phyloP scores from a whole-genome alignment of 2,797 vertebrate genomes.

The Anas bernieri region DNA sequence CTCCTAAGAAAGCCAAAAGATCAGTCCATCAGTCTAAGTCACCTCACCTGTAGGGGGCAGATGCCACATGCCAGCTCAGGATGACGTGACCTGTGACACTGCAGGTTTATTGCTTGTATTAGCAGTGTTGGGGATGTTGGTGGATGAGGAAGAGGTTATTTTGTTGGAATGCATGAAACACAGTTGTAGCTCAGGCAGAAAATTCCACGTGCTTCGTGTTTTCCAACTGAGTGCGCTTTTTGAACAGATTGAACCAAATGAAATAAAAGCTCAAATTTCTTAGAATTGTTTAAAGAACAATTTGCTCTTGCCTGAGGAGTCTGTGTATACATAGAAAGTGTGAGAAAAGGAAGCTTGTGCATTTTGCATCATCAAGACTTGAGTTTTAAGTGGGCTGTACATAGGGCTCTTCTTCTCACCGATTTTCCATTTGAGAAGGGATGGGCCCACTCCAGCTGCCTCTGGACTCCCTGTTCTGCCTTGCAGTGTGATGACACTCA shows the following conservation, averaged over 20 bases:
- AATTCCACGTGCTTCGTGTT: fast-evolving
- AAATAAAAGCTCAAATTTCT: neutral
- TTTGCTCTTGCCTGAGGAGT: neutral
- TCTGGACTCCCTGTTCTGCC: neutral
- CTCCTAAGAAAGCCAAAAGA: neutral
- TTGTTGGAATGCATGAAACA: neutral
- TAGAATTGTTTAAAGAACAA: too few species aligned
- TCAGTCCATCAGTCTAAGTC: neutral
- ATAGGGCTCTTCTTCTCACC: neutral
- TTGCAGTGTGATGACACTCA: neutral
- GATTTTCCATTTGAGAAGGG: neutral
- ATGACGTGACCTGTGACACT: neutral
- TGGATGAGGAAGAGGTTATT: neutral
- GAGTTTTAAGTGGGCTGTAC: neutral
- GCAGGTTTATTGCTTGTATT: neutral
- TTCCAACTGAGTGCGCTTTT: neutral
- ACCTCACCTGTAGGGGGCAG: neutral
- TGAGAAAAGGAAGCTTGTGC: neutral
- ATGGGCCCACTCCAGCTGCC: neutral
- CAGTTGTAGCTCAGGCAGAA: neutral
- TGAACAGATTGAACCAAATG: neutral
- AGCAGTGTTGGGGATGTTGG: neutral
- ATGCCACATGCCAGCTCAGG: neutral
- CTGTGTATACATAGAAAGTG: neutral
- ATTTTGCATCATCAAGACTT: neutral